Conservation (phyloP, 2,113 vertebrate species). For the Melanostigma gelatinosum region DNA sequence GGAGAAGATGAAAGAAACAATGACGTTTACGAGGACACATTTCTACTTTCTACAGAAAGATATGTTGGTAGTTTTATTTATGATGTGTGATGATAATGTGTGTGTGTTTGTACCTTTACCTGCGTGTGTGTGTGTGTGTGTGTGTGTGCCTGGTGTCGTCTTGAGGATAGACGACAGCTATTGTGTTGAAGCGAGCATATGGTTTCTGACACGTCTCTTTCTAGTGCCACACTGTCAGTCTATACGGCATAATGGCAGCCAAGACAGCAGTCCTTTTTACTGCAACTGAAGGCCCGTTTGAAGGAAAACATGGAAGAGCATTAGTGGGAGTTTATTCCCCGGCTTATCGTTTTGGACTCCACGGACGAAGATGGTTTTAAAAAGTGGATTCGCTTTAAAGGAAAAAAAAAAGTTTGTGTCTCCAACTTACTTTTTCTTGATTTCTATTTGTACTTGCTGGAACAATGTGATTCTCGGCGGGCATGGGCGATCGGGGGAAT, state of each 20-base stretch:
- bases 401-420: constrained; percentile 56
- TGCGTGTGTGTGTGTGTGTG: constrained; percentile 33
- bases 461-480: constrained; percentile 65
- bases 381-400: constrained; percentile 77
- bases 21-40: not conserved
- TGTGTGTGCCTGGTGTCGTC: constrained; percentile 53
- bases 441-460: constrained; percentile 74
- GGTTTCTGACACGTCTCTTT: constrained; percentile 76
- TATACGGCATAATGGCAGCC: constrained; percentile 75
- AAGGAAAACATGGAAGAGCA: constrained; percentile 78
- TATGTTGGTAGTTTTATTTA: constrained; percentile 1
- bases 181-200: constrained; percentile 78
- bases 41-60: not conserved
- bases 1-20: not conserved
- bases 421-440: constrained; percentile 69
- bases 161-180: constrained; percentile 71
- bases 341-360: constrained; percentile 71
- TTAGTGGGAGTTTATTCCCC: constrained; percentile 79
- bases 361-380: constrained; percentile 70
- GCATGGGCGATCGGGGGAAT: constrained; percentile 58
- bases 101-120: constrained; percentile 36
- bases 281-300: constrained; percentile 73
- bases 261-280: constrained; percentile 76
- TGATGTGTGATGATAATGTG: not conserved
- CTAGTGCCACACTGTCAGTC: constrained; percentile 75